Evolutionary conservation across 2,888 invertebrate species (phyloP).

Genomic region (Tetrapedia diversipes): DNA sequence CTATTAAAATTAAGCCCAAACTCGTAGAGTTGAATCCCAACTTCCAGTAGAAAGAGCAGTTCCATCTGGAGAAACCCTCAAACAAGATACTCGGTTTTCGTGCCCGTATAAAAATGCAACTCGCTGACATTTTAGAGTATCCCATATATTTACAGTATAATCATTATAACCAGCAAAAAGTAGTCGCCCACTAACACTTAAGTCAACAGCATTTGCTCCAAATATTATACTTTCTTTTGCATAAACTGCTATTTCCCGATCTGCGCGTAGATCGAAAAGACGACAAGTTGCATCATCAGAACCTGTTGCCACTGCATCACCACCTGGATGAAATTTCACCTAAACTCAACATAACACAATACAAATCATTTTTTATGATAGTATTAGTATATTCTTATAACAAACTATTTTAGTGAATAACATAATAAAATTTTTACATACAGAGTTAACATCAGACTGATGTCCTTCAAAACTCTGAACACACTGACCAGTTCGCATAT

Average conservation of each 20-base stretch:
- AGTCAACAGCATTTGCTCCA: constrained; percentile 98
- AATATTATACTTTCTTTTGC: constrained; percentile 98
- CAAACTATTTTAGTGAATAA: not conserved
- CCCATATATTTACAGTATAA: constrained; percentile 99
- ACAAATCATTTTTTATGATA: constrained; percentile 13
- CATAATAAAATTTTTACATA: constrained; percentile 54
- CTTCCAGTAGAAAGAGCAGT: constrained; percentile 98
- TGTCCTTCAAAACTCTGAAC: constrained; percentile 99
- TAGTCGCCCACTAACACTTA: constrained; percentile 96
- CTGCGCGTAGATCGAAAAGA: constrained; percentile 98
- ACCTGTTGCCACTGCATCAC: constrained; percentile 98
- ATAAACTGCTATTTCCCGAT: constrained; percentile 98
- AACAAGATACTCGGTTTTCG: constrained; percentile 96
- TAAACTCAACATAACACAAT: constrained; percentile 51
- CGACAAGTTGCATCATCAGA: constrained; percentile 99
- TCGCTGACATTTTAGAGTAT: constrained; percentile 96
- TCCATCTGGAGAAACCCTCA: constrained; percentile 98
- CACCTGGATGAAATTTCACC: constrained; percentile 99
- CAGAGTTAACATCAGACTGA: constrained; percentile 97
- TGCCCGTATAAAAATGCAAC: constrained; percentile 96
- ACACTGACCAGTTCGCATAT: constrained; percentile 98
- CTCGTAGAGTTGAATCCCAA: constrained; percentile 96
- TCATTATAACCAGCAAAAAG: constrained; percentile 99
- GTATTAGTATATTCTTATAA: constrained; percentile 3
- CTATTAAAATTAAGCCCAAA: constrained; percentile 82